These are phyloP conservation scores for Pandion haliaetus DNA, from an alignment of 2,113 vertebrate species.

Conservation along the genomic window DNA sequence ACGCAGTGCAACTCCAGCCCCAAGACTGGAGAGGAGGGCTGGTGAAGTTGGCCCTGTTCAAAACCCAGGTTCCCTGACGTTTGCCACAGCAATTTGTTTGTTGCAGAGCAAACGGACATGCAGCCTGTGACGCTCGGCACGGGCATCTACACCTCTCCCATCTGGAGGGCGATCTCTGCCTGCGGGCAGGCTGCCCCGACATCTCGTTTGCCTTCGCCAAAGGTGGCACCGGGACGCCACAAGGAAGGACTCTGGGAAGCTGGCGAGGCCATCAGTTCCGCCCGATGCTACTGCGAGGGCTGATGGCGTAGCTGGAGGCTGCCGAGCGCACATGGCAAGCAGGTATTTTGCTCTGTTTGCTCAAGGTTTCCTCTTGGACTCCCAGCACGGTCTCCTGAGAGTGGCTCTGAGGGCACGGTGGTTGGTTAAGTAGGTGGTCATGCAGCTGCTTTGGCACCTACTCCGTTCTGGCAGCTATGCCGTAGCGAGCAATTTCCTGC, in stretches of 20 bases:
- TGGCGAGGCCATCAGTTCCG: no score
- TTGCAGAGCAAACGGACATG: neutral
- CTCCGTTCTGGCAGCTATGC: neutral
- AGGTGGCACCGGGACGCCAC: neutral
- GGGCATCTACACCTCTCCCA: neutral
- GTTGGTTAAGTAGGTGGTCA: neutral
- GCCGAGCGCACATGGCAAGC: neutral
- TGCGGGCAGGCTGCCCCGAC: neutral
- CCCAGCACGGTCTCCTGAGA: neutral
- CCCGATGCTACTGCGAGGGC: neutral
- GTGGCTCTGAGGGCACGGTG: neutral
- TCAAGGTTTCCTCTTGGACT: neutral
- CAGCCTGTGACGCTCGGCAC: fast-evolving
- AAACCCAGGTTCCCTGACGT: neutral
- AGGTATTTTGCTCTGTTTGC: neutral
- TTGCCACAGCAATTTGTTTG: neutral
- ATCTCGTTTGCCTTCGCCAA: neutral
- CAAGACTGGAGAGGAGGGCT: neutral
- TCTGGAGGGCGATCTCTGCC: neutral
- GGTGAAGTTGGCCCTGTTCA: neutral
- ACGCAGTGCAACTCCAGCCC: neutral
- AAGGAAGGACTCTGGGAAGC: neutral
- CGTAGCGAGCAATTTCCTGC: neutral
- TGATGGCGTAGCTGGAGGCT: neutral
- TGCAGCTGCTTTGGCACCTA: neutral